These are phyloP conservation scores for Pachyrhynchus sulphureomaculatus DNA, from an alignment of 1,140 invertebrate genomes.

Conservation along the genomic window DNA sequence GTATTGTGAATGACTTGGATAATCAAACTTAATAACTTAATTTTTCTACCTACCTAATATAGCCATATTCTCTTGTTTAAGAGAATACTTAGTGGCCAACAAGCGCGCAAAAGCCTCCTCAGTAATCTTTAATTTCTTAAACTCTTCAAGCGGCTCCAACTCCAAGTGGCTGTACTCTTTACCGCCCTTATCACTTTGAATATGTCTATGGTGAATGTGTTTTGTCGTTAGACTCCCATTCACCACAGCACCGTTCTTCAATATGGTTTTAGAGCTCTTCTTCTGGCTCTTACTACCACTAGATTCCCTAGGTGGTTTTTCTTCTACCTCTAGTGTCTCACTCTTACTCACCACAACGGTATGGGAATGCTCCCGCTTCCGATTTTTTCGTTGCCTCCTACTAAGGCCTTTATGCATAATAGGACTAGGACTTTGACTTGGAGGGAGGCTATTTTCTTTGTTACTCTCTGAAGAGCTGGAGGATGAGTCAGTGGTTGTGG, in stretches of 20 bases:
- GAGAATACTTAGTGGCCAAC: conserved; percentile 1
- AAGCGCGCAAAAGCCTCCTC: conserved; percentile 40
- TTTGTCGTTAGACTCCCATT: background rate
- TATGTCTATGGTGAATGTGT: background rate
- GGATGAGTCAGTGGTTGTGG: conserved; percentile 8
- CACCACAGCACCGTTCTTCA: background rate
- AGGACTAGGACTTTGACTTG: conserved; percentile 31
- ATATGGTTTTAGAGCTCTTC: background rate
- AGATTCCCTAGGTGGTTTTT: conserved; percentile 8
- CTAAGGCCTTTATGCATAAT: conserved; percentile 33
- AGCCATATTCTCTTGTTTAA: conserved; percentile 44
- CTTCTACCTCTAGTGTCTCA: background rate
- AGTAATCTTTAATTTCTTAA: conserved; percentile 48
- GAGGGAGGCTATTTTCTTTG: conserved; percentile 43
- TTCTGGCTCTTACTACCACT: background rate
- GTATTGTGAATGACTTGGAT: too few species aligned
- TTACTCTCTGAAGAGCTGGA: conserved; percentile 43
- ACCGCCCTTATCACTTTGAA: background rate
- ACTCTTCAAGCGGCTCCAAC: conserved; percentile 45
- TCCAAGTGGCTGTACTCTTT: background rate
- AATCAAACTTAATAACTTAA: too few species aligned
- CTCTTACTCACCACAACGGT: background rate
- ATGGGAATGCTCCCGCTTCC: conserved; percentile 21
- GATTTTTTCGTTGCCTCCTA: conserved; percentile 42
- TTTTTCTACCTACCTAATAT: conserved; percentile 48